Conservation (phyloP, 2,113 vertebrate genomes). For the Shinisaurus crocodilurus region DNA sequence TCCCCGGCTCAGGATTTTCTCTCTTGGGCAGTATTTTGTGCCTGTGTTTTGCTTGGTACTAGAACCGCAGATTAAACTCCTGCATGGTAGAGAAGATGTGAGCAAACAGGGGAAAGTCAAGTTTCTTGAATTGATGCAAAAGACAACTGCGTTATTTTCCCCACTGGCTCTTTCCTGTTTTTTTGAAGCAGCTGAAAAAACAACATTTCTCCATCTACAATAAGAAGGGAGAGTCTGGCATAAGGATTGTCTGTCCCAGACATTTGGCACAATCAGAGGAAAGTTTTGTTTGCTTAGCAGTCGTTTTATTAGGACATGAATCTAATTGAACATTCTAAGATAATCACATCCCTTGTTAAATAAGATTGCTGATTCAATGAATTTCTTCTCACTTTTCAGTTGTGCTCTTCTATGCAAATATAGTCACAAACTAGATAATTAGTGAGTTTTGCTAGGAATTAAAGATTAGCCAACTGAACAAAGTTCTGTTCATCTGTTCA, state of each 20-base stretch:
- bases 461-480: background rate
- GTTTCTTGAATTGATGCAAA: conserved; percentile 74
- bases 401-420: conserved; percentile 19
- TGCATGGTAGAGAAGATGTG: conserved; percentile 64
- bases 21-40: conserved; percentile 71
- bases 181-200: conserved; percentile 80
- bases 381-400: conserved; percentile 50
- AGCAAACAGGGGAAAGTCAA: conserved; percentile 55
- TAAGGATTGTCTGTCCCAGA: conserved; percentile 71
- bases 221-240: conserved; percentile 76
- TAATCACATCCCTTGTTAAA: conserved; percentile 57
- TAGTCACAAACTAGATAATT: conserved; percentile 13
- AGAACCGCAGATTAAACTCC: conserved; percentile 42
- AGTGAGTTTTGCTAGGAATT: conserved; percentile 24
- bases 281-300: conserved; percentile 75
- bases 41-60: conserved; percentile 37
- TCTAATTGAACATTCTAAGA: conserved; percentile 63
- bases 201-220: conserved; percentile 75
- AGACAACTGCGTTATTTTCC: conserved; percentile 74
- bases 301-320: conserved; percentile 70
- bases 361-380: conserved; percentile 36
- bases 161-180: conserved; percentile 74
- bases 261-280: conserved; percentile 74
- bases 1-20: conserved; percentile 46
- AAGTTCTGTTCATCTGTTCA: background rate